Evolutionary conservation across 2,888 invertebrate genomes (phyloP), one percentile per base, ranked within the genome.

Genomic region (Monochamus alternatus): DNA sequence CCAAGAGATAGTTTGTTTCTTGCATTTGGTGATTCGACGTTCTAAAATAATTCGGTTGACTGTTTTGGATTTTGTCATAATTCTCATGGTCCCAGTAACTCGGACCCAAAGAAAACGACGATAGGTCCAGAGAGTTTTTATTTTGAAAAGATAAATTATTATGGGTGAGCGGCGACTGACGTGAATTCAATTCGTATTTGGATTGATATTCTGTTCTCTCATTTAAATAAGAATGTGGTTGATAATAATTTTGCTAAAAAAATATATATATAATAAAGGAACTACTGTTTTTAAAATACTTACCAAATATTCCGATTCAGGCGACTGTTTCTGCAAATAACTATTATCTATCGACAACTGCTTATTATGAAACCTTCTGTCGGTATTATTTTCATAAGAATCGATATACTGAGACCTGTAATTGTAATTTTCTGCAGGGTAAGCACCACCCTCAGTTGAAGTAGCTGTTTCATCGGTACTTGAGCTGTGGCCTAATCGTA

Each of bases 61-160:
- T 81, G 70, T 80, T 82, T 78, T 79, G 82, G 71, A 82, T 79
- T 75, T 87, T 87, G 75, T 84, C 84, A 76, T 85, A 83, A 52
- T 86, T 85, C 68, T 86, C 85, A 55, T 87, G 86, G 68, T 89
- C 88, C 88, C 89, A 88, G 71, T 89, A 89, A 60, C 86, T 87
- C 14, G 86, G 85, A 59, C 86, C 87, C 52, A 89, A 81, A 5
- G 88, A 87, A 55, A 89, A 82, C 12, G 89, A 87, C 52, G 88
- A 87, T 74, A 88, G 80, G 80, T 89, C 88, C 73, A 88, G 81
- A 5, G 87, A 84, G 71, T 84, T 87, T 78, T 86, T 85, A 75
- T 87, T 87, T 71, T 84, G 86, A 78, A 86, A 87, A 3, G 83
- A 78, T 59, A 81, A 75, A 69, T 81, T 78, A 9, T 74, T 76